Evolutionary conservation across 2,797 vertebrate species (phyloP).

Genomic region (Intellagama lesueurii): DNA sequence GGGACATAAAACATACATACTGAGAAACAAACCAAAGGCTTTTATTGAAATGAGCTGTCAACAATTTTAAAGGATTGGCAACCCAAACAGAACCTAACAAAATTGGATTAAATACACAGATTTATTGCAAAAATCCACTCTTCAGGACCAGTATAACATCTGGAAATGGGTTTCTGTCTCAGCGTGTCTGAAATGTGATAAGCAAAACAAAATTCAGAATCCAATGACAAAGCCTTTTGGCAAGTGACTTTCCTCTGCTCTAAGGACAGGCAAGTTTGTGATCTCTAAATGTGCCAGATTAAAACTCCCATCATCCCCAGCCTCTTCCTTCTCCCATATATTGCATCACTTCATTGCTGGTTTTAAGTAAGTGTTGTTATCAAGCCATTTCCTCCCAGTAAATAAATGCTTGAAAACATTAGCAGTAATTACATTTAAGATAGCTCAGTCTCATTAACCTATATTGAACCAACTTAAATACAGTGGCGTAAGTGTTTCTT

Average conservation of each 20-base stretch:
- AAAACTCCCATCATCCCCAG: neutral
- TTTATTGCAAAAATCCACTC: neutral
- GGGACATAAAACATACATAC: neutral
- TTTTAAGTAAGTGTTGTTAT: neutral
- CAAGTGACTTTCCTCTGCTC: neutral
- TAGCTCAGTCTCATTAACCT: neutral
- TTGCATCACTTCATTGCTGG: neutral
- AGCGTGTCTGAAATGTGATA: neutral
- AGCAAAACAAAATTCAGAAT: too few relatives aligned
- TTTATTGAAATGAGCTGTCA: neutral
- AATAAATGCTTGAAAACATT: neutral
- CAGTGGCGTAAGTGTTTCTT: neutral
- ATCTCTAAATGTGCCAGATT: neutral
- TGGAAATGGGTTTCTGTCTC: neutral
- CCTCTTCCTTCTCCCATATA: neutral
- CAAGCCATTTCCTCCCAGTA: neutral
- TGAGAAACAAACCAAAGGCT: neutral
- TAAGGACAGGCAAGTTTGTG: neutral
- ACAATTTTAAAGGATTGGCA: neutral
- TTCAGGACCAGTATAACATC: neutral
- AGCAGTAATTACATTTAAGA: neutral
- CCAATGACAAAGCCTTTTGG: too few relatives aligned
- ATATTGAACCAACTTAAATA: neutral
- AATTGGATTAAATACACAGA: neutral
- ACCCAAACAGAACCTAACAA: neutral